Evolutionary conservation across 2,113 vertebrate species (phyloP).

Genomic region (Tetraodon nigroviridis): DNA sequence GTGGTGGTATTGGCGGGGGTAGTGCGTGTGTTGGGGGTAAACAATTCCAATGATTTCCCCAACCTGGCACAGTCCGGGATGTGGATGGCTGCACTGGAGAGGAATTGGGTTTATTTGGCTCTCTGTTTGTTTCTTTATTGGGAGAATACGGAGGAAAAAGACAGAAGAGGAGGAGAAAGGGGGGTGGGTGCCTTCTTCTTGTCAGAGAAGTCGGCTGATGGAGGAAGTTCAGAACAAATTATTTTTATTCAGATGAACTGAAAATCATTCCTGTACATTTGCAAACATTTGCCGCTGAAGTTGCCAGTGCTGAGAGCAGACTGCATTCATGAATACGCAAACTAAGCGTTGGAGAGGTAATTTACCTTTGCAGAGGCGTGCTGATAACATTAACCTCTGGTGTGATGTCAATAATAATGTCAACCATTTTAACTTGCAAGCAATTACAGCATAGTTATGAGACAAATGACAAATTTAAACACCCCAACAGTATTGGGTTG

Average conservation of each 20-base stretch:
- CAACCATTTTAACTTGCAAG: conserved; percentile 41
- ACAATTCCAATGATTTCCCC: conserved; percentile 73
- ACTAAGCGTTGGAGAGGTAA: conserved; percentile 11
- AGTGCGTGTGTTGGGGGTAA: conserved; percentile 35
- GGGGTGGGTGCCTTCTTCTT: conserved; percentile 51
- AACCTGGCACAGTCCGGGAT: conserved; percentile 71
- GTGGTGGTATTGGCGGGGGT: conserved; percentile 18
- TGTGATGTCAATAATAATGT: conserved; percentile 54
- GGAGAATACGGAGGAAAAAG: conserved; percentile 40
- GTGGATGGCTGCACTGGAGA: conserved; percentile 74
- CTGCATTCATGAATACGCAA: conserved; percentile 26
- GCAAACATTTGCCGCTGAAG: conserved; percentile 53
- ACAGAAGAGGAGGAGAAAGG: conserved; percentile 16
- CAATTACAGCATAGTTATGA: conserved; percentile 31
- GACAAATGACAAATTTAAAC: conserved; percentile 23
- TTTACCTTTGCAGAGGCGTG: conserved; percentile 29
- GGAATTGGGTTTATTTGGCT: conserved; percentile 68
- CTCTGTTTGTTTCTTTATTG: conserved; percentile 69
- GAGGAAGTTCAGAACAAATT: conserved; percentile 59
- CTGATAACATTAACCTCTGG: conserved; percentile 50
- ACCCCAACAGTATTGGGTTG: neutral
- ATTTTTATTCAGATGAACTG: conserved; percentile 58
- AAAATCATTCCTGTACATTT: conserved; percentile 53
- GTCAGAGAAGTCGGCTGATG: conserved; percentile 54
- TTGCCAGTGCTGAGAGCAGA: conserved; percentile 24